Evolutionary conservation across 2,113 vertebrate species (phyloP).

Genomic region (Brachionichthys hirsutus): DNA sequence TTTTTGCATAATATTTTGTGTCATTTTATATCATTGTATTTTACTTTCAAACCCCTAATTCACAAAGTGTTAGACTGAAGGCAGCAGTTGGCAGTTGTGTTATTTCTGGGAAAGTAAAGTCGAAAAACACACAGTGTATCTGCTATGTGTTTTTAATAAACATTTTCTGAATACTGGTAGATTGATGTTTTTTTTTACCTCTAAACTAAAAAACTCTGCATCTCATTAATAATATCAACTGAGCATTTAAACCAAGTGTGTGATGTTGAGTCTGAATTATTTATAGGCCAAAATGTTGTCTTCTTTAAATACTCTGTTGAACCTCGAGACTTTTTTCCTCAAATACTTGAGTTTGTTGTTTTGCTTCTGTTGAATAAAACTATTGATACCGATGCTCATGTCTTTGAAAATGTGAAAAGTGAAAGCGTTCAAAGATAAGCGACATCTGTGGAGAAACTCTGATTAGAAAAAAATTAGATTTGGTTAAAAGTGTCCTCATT

Average conservation of each 20-base stretch:
- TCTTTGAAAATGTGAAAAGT: slow-evolving; percentile 13
- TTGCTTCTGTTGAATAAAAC: slow-evolving; percentile 60
- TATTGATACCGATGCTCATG: slow-evolving; percentile 8
- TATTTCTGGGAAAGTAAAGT: too few relatives aligned
- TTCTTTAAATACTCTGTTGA: slow-evolving; percentile 16
- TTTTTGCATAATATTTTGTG: slow-evolving; percentile 3
- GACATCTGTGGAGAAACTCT: slow-evolving; percentile 11
- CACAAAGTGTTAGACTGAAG: slow-evolving; percentile 5
- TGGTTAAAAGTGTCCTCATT: not conserved
- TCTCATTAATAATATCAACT: slow-evolving; percentile 13
- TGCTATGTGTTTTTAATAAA: not conserved
- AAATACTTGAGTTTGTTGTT: slow-evolving; percentile 32
- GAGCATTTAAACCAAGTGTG: slow-evolving; percentile 8
- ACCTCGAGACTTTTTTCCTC: slow-evolving; percentile 31
- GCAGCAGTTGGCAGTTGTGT: too few relatives aligned
- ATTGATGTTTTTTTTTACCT: slow-evolving; percentile 18
- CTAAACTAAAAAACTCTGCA: too few relatives aligned
- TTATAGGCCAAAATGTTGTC: slow-evolving; percentile 1
- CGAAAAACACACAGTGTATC: too few relatives aligned
- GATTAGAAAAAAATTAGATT: slow-evolving; percentile 27
- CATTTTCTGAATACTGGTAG: slow-evolving; percentile 23
- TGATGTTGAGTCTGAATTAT: slow-evolving; percentile 2
- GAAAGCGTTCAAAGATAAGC: slow-evolving; percentile 1
- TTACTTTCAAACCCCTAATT: slow-evolving; percentile 17
- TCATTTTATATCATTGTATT: slow-evolving; percentile 38